phyloP scores from a whole-genome alignment of 2,888 invertebrate species.

The Eugnorisma glareosa region DNA sequence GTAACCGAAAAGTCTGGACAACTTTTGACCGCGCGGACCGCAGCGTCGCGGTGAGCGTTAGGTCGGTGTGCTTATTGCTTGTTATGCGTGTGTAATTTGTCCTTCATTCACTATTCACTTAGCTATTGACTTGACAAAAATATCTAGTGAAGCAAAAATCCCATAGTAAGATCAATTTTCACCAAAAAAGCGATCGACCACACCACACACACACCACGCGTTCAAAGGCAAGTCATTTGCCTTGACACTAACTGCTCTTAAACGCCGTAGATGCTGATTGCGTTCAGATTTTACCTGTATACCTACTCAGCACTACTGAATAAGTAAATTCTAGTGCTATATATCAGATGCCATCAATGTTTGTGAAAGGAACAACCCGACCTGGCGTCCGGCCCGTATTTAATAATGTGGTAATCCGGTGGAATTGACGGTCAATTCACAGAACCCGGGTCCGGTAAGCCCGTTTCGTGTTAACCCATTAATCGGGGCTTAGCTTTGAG shows the following conservation, averaged over 20 bases:
- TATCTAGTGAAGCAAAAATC: background rate
- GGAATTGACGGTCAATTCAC: background rate
- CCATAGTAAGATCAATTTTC: background rate
- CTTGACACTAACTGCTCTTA: background rate
- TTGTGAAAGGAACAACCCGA: background rate
- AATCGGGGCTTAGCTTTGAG: conserved; percentile 17
- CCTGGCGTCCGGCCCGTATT: background rate
- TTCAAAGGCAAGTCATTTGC: background rate
- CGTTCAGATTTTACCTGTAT: background rate
- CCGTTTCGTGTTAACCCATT: conserved; percentile 16
- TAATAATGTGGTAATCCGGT: conserved; percentile 18
- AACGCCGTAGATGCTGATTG: background rate
- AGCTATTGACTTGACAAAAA: background rate
- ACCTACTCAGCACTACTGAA: background rate
- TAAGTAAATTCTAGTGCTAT: background rate
- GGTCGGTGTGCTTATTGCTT: background rate
- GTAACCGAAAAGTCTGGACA: background rate
- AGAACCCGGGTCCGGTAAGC: background rate
- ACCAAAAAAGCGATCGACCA: background rate
- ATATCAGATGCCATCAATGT: background rate
- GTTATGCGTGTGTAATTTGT: background rate
- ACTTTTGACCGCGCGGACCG: background rate
- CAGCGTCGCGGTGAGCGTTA: background rate
- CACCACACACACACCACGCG: background rate
- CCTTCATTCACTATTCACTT: background rate